A percentile compares a stretch with the other conserved stretches of the same genome.
These are phyloP conservation scores for Endomychus coccineus DNA, from an alignment of 2,888 invertebrate genomes.

Conservation along the genomic window DNA sequence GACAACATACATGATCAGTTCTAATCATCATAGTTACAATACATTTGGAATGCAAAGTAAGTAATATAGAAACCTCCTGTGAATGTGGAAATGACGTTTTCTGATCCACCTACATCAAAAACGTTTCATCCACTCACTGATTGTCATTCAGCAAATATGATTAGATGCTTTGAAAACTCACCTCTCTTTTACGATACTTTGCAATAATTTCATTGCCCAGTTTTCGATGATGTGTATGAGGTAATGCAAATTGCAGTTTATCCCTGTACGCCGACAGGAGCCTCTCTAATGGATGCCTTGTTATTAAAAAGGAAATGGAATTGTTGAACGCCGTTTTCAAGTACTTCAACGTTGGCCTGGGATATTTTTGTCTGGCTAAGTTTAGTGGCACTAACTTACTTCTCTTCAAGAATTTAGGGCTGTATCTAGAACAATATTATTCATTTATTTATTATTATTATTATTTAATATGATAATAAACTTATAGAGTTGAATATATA, in stretches of 20 bases:
- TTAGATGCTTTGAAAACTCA: constrained; percentile 14
- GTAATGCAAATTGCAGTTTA: constrained; percentile 75
- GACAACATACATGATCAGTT: too few species aligned
- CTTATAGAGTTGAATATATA: too few species aligned
- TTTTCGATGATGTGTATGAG: constrained; percentile 74
- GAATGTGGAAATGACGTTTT: too few species aligned
- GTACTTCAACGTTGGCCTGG: constrained; percentile 63
- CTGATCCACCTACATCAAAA: too few species aligned
- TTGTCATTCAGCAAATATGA: too few species aligned
- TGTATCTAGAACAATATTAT: constrained; percentile 51
- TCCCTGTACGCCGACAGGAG: constrained; percentile 77
- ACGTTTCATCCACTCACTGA: too few species aligned
- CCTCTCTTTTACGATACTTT: constrained; percentile 53
- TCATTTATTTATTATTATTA: too few species aligned
- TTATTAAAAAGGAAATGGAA: constrained; percentile 74
- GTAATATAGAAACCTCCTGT: too few species aligned
- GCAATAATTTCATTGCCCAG: constrained; percentile 70
- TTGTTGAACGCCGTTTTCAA: constrained; percentile 61
- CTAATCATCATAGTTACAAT: too few species aligned
- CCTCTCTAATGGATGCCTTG: constrained; percentile 73
- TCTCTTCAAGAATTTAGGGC: constrained; percentile 65
- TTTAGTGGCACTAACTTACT: constrained; percentile 72
- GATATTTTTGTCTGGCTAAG: constrained; percentile 72
- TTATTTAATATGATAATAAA: too few species aligned
- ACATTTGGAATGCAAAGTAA: too few species aligned